Conservation (phyloP, 1,140 invertebrate genomes). For the Centruroides sculpturatus region DNA sequence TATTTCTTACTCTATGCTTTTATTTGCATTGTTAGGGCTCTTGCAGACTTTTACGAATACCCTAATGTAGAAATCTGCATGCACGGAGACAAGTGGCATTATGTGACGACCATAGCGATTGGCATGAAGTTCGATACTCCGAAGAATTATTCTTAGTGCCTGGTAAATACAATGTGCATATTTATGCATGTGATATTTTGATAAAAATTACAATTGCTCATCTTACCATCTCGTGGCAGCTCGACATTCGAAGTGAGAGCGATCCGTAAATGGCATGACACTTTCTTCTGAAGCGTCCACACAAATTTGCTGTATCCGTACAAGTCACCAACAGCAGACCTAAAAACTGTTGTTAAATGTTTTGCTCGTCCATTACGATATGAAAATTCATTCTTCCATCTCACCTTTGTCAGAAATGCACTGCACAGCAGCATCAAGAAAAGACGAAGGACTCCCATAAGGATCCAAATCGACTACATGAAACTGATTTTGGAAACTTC, state of each 20-base stretch:
- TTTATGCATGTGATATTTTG: background rate
- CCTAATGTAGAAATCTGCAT: constrained; percentile 93
- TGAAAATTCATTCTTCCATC: background rate
- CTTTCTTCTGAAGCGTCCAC: constrained; percentile 86
- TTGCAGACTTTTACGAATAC: constrained; percentile 77
- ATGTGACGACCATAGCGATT: constrained; percentile 87
- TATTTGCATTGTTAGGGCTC: constrained; percentile 68
- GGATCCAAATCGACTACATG: constrained; percentile 92
- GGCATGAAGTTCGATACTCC: constrained; percentile 78
- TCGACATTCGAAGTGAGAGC: constrained; percentile 66
- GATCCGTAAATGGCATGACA: constrained; percentile 91
- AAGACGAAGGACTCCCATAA: constrained; percentile 86
- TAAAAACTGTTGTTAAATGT: constrained; percentile 13
- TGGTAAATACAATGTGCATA: constrained; percentile 24
- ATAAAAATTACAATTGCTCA: background rate
- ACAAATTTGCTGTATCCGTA: constrained; percentile 93
- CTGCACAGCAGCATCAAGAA: constrained; percentile 80
- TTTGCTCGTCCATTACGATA: background rate
- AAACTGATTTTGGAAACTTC: constrained; percentile 48
- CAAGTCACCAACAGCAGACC: constrained; percentile 79
- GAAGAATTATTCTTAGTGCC: constrained; percentile 81
- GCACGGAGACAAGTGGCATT: constrained; percentile 74
- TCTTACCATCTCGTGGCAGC: constrained; percentile 81
- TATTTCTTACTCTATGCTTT: constrained; percentile 47
- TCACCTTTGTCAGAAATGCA: constrained; percentile 29